Percentiles rank a stretch among this genome's conserved stretches.
These are phyloP conservation scores for Naja naja DNA, from an alignment of 2,113 vertebrate genomes.

Conservation along the genomic window DNA sequence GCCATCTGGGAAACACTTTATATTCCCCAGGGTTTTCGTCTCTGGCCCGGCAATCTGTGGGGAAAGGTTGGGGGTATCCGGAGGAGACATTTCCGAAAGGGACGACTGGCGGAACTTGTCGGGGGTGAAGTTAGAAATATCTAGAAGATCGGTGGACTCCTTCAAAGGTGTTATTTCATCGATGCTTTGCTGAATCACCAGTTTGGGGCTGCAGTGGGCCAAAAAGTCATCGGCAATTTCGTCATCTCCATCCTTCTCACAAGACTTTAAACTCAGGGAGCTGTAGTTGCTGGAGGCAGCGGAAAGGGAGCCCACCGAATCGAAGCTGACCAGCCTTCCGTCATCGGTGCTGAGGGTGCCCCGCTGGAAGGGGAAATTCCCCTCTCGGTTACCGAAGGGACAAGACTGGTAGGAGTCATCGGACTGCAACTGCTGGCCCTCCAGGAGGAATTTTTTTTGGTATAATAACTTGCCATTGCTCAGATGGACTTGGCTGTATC, in stretches of 20 bases:
- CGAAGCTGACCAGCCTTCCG: conserved; percentile 93
- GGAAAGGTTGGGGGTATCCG: conserved; percentile 94
- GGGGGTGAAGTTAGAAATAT: conserved; percentile 98
- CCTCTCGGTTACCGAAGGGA: conserved; percentile 86
- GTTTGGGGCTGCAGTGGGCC: conserved; percentile 96
- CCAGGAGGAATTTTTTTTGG: conserved; percentile 88
- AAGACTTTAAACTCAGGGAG: conserved; percentile 93
- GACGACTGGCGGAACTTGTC: conserved; percentile 98
- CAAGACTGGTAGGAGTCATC: conserved; percentile 91
- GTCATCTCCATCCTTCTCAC: conserved; percentile 92
- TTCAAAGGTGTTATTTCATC: conserved; percentile 93
- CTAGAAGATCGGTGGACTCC: conserved; percentile 95
- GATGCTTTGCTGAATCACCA: conserved; percentile 96
- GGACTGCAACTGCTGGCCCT: conserved; percentile 81
- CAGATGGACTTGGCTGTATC: conserved; percentile 83
- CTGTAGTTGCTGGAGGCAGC: conserved; percentile 95
- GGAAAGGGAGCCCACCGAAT: conserved; percentile 93
- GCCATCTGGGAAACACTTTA: conserved; percentile 85
- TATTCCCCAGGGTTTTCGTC: conserved; percentile 79
- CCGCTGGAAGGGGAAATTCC: conserved; percentile 93
- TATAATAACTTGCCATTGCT: conserved; percentile 87
- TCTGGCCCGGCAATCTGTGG: conserved; percentile 90
- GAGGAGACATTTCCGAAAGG: conserved; percentile 94
- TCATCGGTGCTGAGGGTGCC: conserved; percentile 88
- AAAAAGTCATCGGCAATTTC: conserved; percentile 94